Percentiles rank a stretch among this genome's conserved stretches.
These are phyloP conservation scores for Porites cylindrica DNA, from an alignment of 92 coral and sea anemone genomes.

Conservation along the genomic window DNA sequence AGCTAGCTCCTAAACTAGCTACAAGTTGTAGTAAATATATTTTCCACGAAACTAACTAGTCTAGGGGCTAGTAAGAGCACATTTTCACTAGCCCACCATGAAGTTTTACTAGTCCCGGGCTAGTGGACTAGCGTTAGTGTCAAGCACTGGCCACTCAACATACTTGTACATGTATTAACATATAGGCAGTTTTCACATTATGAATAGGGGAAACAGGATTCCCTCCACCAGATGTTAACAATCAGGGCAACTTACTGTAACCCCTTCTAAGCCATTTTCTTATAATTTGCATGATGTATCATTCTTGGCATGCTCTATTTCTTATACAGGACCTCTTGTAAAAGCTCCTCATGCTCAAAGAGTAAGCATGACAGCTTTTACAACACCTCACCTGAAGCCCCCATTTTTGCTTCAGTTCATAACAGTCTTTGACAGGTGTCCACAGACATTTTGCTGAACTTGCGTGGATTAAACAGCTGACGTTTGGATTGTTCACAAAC, in stretches of 20 bases:
- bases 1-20: too few relatives aligned
- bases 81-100: too few relatives aligned
- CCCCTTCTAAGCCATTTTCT: constrained; percentile 11
- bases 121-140: too few relatives aligned
- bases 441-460: constrained; percentile 3
- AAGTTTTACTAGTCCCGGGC: too few relatives aligned
- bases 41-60: too few relatives aligned
- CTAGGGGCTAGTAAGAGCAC: too few relatives aligned
- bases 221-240: background rate
- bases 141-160: too few relatives aligned
- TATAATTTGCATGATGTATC: constrained; percentile 11
- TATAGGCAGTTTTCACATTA: too few relatives aligned
- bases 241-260: constrained; percentile 13
- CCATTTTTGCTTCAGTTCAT: constrained; percentile 13
- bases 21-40: too few relatives aligned
- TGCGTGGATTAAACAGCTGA: too few relatives aligned
- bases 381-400: constrained; percentile 8
- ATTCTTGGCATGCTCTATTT: constrained; percentile 13
- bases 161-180: too few relatives aligned
- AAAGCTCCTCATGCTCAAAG: constrained; percentile 12
- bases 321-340: constrained; percentile 6
- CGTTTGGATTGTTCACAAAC: constrained; percentile 9
- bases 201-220: too few relatives aligned
- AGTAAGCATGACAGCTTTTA: constrained; percentile 8
- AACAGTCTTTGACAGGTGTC: constrained; percentile 10